These are phyloP conservation scores for Drosophila kikkawai DNA, from an alignment of 1,140 invertebrate species.

Conservation along the genomic window DNA sequence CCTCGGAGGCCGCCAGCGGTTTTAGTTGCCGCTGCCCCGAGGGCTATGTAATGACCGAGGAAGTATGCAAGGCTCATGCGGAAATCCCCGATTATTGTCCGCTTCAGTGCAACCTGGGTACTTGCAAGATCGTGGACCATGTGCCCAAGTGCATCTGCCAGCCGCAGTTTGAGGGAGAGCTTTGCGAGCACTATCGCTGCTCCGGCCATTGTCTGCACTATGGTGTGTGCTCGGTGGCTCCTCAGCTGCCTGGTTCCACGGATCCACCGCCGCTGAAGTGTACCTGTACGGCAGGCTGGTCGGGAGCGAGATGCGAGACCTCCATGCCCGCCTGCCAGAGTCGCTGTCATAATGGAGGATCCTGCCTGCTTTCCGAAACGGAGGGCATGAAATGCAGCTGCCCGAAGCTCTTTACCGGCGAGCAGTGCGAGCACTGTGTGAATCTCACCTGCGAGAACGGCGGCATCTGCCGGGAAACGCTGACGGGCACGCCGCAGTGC, in stretches of 20 bases:
- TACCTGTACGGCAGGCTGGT: conserved; percentile 88
- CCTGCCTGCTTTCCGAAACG: conserved; percentile 67
- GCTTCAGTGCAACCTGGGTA: conserved; percentile 86
- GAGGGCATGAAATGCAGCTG: conserved; percentile 82
- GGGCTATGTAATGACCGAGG: conserved; percentile 85
- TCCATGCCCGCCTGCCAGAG: conserved; percentile 86
- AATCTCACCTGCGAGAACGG: conserved; percentile 81
- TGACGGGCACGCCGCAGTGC: conserved; percentile 85
- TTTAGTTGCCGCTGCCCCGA: conserved; percentile 89
- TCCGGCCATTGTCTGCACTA: conserved; percentile 88
- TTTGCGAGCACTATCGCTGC: conserved; percentile 89
- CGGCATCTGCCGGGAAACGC: conserved; percentile 80
- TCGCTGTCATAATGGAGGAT: conserved; percentile 81
- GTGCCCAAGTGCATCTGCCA: conserved; percentile 87
- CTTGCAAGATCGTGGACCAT: conserved; percentile 86
- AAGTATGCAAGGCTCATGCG: conserved; percentile 65
- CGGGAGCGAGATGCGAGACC: conserved; percentile 89
- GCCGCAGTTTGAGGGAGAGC: conserved; percentile 87
- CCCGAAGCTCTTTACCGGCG: conserved; percentile 71
- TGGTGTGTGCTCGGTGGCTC: conserved; percentile 86
- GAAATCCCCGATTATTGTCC: conserved; percentile 83
- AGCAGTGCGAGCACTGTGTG: conserved; percentile 83
- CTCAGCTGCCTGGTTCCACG: conserved; percentile 61
- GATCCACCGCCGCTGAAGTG: conserved; percentile 85
- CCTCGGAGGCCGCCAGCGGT: conserved; percentile 75